These are phyloP conservation scores for Spatula clypeata DNA, from an alignment of 2,797 vertebrate species.

Conservation along the genomic window DNA sequence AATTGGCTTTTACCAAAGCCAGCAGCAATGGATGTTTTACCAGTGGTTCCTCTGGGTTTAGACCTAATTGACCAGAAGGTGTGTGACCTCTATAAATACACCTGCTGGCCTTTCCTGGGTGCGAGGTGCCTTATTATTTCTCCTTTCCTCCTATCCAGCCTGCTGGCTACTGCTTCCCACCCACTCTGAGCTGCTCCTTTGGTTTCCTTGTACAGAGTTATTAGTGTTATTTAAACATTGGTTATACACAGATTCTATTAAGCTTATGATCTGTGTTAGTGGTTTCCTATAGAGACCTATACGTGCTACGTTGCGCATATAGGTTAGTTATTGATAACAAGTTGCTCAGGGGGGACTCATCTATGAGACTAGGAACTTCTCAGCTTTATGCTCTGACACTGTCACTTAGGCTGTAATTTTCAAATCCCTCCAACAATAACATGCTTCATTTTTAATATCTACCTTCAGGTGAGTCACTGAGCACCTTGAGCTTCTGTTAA, in stretches of 20 bases:
- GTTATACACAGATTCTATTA: not conserved
- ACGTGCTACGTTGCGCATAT: rapidly evolving
- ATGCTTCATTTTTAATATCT: not conserved
- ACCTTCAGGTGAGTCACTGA: not conserved
- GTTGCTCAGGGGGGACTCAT: not conserved
- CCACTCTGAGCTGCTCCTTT: constrained; percentile 15
- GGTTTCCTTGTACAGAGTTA: not conserved
- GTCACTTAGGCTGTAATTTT: not conserved
- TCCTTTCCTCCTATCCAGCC: constrained; percentile 10
- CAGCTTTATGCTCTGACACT: not conserved
- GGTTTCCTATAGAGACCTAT: not conserved
- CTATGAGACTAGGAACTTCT: not conserved
- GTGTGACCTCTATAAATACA: constrained; percentile 6
- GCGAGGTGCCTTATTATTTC: not conserved
- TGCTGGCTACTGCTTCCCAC: constrained; percentile 41
- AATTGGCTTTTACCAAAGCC: constrained; percentile 51
- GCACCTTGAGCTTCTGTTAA: not conserved
- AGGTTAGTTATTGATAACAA: not conserved
- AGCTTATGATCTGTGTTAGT: not conserved
- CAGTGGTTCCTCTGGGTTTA: constrained; percentile 46
- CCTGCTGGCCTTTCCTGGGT: constrained; percentile 29
- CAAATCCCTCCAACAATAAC: not conserved
- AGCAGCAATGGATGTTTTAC: constrained; percentile 57
- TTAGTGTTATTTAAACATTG: not conserved
- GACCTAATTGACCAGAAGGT: constrained; percentile 50